Evolutionary conservation across 23 tunicate species (phyloP).

Genomic region (Phallusia fumigata): DNA sequence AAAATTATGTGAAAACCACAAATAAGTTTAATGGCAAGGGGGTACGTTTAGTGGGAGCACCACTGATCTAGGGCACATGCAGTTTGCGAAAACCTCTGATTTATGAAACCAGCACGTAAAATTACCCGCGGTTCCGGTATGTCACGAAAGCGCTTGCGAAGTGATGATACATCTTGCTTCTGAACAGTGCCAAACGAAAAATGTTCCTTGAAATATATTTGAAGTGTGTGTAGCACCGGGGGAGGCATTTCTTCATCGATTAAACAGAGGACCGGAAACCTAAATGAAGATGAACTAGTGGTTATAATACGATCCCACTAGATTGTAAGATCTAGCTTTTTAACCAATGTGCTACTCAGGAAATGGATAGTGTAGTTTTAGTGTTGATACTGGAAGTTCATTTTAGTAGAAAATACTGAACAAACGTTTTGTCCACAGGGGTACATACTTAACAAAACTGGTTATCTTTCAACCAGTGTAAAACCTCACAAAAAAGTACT

Average conservation of each 20-base stretch:
- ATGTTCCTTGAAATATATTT: constrained; percentile 51
- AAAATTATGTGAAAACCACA: background rate
- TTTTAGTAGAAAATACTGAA: too few relatives aligned
- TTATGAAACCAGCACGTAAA: too few relatives aligned
- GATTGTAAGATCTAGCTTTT: too few relatives aligned
- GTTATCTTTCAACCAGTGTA: too few relatives aligned
- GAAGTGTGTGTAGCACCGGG: constrained; percentile 13
- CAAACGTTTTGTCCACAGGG: too few relatives aligned
- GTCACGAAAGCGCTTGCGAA: constrained; percentile 45
- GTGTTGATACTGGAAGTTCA: too few relatives aligned
- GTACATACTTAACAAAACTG: too few relatives aligned
- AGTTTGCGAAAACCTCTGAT: background rate
- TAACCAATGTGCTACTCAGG: too few relatives aligned
- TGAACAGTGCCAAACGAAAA: constrained; percentile 59
- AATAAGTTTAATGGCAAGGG: background rate
- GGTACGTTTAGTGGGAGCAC: too few relatives aligned
- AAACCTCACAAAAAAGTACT: too few relatives aligned
- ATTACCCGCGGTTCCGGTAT: constrained; percentile 74
- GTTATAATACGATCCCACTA: background rate
- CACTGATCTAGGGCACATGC: too few relatives aligned
- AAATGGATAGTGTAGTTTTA: too few relatives aligned
- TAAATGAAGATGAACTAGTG: constrained; percentile 11
- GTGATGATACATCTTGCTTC: constrained; percentile 26
- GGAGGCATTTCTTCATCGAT: constrained; percentile 60
- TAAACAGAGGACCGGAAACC: constrained; percentile 82